phyloP scores from a whole-genome alignment of 2,888 invertebrate genomes.

The Drosophila rellima region DNA sequence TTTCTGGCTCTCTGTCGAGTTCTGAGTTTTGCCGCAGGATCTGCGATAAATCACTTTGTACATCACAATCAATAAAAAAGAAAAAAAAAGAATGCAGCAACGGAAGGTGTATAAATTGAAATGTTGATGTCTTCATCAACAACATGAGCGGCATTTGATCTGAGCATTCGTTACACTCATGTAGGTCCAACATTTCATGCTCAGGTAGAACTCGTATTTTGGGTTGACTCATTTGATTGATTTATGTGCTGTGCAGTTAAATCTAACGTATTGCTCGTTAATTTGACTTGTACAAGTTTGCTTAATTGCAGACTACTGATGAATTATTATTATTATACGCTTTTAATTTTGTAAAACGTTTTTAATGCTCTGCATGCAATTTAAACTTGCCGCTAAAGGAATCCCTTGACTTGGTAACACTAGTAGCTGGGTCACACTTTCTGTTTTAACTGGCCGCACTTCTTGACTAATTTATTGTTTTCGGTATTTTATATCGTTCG shows the following conservation, averaged over 20 bases:
- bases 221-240: constrained; percentile 35
- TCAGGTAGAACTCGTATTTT: constrained; percentile 37
- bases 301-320: constrained; percentile 27
- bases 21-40: constrained; percentile 73
- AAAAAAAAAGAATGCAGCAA: constrained; percentile 18
- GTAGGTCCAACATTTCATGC: constrained; percentile 60
- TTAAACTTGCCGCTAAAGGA: constrained; percentile 10
- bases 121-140: constrained; percentile 78
- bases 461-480: not conserved
- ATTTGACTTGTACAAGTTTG: constrained; percentile 20
- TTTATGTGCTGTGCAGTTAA: constrained; percentile 39
- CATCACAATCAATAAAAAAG: constrained; percentile 67
- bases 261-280: constrained; percentile 28
- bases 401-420: constrained; percentile 19
- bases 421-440: constrained; percentile 20
- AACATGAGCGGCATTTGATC: constrained; percentile 72
- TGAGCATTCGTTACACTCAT: constrained; percentile 73
- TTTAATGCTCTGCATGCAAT: not conserved
- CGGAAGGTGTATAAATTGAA: constrained; percentile 69
- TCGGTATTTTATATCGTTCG: constrained; percentile 15
- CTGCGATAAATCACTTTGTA: constrained; percentile 80
- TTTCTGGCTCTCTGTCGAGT: constrained; percentile 29
- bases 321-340: not conserved
- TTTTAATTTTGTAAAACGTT: not conserved
- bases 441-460: constrained; percentile 1